These are phyloP conservation scores for Simalia tracyae DNA, from an alignment of 2,797 vertebrate genomes.

Conservation along the genomic window DNA sequence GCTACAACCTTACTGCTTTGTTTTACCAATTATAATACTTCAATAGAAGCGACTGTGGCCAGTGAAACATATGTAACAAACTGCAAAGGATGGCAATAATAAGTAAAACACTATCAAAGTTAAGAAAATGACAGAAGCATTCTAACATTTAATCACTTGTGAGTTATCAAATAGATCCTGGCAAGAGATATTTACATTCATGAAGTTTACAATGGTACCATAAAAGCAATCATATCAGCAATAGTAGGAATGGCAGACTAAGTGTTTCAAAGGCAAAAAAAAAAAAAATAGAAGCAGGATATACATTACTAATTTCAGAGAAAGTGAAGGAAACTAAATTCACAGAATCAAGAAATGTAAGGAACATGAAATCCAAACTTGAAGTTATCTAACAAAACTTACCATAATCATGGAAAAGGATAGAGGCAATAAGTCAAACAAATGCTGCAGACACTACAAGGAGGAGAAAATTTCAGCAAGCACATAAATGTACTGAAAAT, in stretches of 20 bases:
- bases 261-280: not conserved
- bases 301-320: not conserved
- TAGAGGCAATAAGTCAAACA: not conserved
- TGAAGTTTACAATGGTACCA: not conserved
- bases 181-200: not conserved
- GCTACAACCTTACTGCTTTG: not conserved
- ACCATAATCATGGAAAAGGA: not conserved
- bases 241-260: not conserved
- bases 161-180: not conserved
- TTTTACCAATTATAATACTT: not conserved
- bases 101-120: not conserved
- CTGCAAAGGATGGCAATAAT: not conserved
- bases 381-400: not conserved
- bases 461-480: not conserved
- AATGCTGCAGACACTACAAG: not conserved
- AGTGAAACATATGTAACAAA: not conserved
- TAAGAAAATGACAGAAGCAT: not conserved
- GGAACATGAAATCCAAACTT: not conserved
- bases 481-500: not conserved
- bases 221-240: not conserved
- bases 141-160: not conserved
- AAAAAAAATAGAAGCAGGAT: not conserved
- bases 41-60: not conserved
- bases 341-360: not conserved
- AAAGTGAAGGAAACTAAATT: not conserved